A percentile compares a stretch with the other conserved stretches of the same genome.
These are phyloP conservation scores for Rhinoderma darwinii DNA, from an alignment of 2,113 vertebrate species.

Conservation along the genomic window DNA sequence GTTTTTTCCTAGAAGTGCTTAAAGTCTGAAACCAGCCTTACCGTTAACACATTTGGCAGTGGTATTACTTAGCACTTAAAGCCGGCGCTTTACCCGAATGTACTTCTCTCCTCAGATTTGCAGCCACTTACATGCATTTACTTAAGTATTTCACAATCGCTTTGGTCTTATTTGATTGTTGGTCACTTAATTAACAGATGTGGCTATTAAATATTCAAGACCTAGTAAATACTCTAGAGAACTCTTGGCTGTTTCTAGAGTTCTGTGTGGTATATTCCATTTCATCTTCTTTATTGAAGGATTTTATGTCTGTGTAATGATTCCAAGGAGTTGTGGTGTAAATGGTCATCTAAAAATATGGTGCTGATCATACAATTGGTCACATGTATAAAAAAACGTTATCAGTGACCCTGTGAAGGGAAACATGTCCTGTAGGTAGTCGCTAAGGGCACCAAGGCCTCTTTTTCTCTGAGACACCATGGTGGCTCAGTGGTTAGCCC, in stretches of 20 bases:
- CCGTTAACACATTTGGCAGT: not conserved
- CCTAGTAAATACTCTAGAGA: not conserved
- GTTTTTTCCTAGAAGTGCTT: no score
- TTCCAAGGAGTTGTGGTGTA: not conserved
- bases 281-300: not conserved
- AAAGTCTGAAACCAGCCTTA: not conserved
- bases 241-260: not conserved
- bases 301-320: not conserved
- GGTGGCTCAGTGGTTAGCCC: no score
- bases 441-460: no score
- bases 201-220: constrained; percentile 39
- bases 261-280: not conserved
- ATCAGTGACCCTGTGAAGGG: no score
- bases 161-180: constrained; percentile 15
- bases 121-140: constrained; percentile 16
- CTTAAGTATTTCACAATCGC: constrained; percentile 11
- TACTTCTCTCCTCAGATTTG: not conserved
- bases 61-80: not conserved
- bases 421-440: no score
- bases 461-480: no score
- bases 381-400: no score
- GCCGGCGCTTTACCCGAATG: not conserved
- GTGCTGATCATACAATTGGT: no score
- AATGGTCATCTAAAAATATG: no score
- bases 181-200: constrained; percentile 31